Evolutionary conservation across 1,140 invertebrate genomes (phyloP), one percentile per base, ranked within the genome.

Genomic region (Bombus fervidus): DNA sequence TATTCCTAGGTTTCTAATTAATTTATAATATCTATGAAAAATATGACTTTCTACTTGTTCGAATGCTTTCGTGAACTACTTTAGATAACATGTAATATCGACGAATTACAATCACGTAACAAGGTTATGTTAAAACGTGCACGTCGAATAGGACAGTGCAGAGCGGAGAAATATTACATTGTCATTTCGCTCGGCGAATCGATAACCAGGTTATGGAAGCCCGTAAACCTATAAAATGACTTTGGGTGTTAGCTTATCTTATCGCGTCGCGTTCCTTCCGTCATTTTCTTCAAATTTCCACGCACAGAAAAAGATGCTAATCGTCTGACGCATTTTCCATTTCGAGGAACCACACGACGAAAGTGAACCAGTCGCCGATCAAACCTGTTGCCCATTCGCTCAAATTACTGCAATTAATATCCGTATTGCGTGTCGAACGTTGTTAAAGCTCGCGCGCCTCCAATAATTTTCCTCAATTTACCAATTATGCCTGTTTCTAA

Each of bases 321-420:
- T 62, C 28, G 59, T 62, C 12, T 18, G 31, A 43, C 76, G 64
- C 18, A 53, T 22, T 53, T 22, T 22, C 10, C 37, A 34, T 78
- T 31, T 69, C 34, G n/a, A 6, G n/a, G 12, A 25, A 73, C 1
- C 18, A 22, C 47, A 53, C 0, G 18, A 53, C 47, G 18, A 53
- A 53, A 22, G 18, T 53, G 47, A 53, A 53, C 25, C 1, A 34
- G 8, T 43, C 47, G 6, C 25, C 59, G 28, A 79, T 79, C 77
- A 68, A 34, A 85, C 83, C 83, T 85, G 83, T 85, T 85, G 83
- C 83, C 72, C 22, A 41, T 22, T 53, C 57, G 41, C 22, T 31
- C 37, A 34, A 81, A 85, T 85, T 74, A 81, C 62, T 34, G 28
- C 37, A 85, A 85, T 85, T 85, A 81, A 85, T 81, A 81, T 47